Percentiles rank a stretch among this genome's conserved stretches.
phyloP scores from a whole-genome alignment of 2,797 vertebrate genomes.

The Ctenochaetus hawaiiensis region DNA sequence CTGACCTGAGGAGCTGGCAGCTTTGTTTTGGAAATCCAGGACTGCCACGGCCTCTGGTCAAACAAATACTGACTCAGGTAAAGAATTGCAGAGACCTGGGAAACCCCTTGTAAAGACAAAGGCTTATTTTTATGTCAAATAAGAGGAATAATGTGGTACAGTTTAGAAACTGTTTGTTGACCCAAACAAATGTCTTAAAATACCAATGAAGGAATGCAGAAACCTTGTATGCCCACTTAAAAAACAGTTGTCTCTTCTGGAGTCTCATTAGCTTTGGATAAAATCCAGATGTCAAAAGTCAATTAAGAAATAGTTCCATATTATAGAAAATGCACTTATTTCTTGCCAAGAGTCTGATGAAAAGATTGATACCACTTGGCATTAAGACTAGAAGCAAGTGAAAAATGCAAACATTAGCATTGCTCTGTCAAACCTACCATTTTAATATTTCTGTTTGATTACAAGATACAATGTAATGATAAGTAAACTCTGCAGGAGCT shows the following conservation, averaged over 20 bases:
- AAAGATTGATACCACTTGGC: background rate
- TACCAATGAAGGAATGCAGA: background rate
- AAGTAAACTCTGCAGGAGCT: no score
- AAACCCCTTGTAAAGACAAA: background rate
- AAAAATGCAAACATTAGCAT: background rate
- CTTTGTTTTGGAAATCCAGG: slow-evolving; percentile 81
- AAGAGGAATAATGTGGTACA: background rate
- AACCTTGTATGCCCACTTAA: background rate
- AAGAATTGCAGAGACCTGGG: background rate
- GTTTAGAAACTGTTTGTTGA: no score
- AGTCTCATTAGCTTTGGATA: background rate
- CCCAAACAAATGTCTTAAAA: background rate
- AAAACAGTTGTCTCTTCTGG: background rate
- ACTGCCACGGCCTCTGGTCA: slow-evolving; percentile 84
- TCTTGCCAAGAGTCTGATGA: background rate
- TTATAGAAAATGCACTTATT: background rate
- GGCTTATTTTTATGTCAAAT: background rate
- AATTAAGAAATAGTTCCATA: background rate
- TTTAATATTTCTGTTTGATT: background rate
- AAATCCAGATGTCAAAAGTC: background rate
- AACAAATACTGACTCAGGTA: slow-evolving; percentile 88
- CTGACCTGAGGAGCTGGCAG: slow-evolving; percentile 87
- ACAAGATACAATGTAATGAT: no score
- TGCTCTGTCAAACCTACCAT: background rate
- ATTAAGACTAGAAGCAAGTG: background rate